phyloP scores from a whole-genome alignment of 2,113 vertebrate genomes.

The Junco hyemalis region DNA sequence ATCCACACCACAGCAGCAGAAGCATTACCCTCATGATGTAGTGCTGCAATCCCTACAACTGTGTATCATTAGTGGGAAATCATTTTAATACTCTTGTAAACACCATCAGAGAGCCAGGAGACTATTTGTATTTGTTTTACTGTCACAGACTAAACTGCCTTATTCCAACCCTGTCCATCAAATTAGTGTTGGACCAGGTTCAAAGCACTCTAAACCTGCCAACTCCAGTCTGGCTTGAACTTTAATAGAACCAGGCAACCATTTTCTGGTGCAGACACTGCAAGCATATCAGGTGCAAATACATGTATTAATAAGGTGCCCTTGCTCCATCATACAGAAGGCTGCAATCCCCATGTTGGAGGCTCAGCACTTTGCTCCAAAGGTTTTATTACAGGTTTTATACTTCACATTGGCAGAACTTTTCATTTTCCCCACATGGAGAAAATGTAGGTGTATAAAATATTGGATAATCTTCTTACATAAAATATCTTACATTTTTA shows the following conservation, averaged over 20 bases:
- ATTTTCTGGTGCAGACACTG: slow-evolving; percentile 13
- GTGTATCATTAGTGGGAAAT: slow-evolving; percentile 52
- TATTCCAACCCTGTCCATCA: slow-evolving; percentile 65
- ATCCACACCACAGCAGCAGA: background rate
- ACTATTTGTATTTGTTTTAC: slow-evolving; percentile 65
- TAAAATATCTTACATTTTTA: slow-evolving; percentile 3
- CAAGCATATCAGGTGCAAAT: background rate
- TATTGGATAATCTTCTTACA: background rate
- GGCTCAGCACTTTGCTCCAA: background rate
- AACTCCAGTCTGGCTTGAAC: slow-evolving; percentile 45
- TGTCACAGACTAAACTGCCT: slow-evolving; percentile 44
- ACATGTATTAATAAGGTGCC: background rate
- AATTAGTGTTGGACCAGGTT: slow-evolving; percentile 64
- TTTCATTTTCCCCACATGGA: background rate
- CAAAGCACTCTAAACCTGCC: slow-evolving; percentile 54
- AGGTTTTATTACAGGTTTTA: background rate
- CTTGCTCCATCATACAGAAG: background rate
- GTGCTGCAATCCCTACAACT: slow-evolving; percentile 36
- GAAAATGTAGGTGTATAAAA: slow-evolving; percentile 21
- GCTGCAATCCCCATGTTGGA: background rate
- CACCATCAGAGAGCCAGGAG: slow-evolving; percentile 46
- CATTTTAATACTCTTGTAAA: slow-evolving; percentile 70
- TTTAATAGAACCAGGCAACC: slow-evolving; percentile 53
- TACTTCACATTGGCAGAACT: background rate
- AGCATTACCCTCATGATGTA: slow-evolving; percentile 39